Percentiles rank a stretch among this genome's conserved stretches.
These are phyloP conservation scores for Myrmophylax atrothorax DNA, from an alignment of 2,113 vertebrate species.

Conservation along the genomic window DNA sequence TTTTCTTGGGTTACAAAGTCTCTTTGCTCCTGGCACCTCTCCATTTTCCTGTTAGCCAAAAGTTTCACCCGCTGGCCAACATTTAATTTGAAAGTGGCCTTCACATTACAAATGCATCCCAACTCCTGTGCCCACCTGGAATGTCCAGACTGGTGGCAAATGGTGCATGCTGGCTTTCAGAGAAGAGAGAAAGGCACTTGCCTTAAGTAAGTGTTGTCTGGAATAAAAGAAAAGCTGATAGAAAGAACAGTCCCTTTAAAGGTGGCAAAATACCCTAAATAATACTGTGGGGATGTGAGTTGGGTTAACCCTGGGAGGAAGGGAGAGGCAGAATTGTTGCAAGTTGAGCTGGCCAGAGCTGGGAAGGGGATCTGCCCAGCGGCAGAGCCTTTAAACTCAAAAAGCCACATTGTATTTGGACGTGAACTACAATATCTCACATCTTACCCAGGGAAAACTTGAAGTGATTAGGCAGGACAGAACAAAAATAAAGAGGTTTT, in stretches of 20 bases:
- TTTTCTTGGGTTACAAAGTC: not conserved
- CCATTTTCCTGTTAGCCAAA: not conserved
- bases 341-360: not conserved
- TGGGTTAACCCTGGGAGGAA: not conserved
- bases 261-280: not conserved
- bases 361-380: not conserved
- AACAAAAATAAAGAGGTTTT: not conserved
- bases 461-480: conserved; percentile 15
- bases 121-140: not conserved
- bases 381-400: not conserved
- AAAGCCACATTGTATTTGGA: not conserved
- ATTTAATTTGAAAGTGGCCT: not conserved
- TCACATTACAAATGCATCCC: not conserved
- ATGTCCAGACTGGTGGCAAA: not conserved
- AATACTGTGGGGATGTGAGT: not conserved
- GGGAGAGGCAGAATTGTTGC: not conserved
- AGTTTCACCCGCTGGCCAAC: not conserved
- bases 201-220: not conserved
- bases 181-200: not conserved
- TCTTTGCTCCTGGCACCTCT: not conserved
- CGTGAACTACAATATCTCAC: not conserved
- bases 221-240: not conserved
- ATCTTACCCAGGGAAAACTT: not conserved
- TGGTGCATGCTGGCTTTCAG: rapidly evolving
- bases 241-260: not conserved